Evolutionary conservation across 2,797 vertebrate genomes (phyloP).

Genomic region (Pangasius krempfi): DNA sequence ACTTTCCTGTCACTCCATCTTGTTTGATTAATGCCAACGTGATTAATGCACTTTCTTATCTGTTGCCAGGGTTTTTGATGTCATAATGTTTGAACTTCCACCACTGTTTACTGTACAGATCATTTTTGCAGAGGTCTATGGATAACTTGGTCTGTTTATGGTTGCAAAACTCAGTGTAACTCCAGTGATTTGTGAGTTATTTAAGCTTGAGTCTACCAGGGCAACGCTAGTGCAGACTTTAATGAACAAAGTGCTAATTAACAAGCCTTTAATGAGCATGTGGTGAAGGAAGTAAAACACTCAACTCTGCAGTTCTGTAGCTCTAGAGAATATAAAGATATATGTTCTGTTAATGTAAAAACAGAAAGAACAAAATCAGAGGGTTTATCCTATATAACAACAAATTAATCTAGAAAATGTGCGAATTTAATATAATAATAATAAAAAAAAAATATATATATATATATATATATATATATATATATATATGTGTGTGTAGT

Average conservation of each 20-base stretch:
- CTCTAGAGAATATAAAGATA: not conserved
- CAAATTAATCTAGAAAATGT: not conserved
- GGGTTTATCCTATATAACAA: not conserved
- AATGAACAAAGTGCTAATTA: not conserved
- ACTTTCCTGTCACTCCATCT: constrained; percentile 46
- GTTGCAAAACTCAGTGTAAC: not conserved
- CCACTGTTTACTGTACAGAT: not conserved
- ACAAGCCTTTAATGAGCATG: constrained; percentile 21
- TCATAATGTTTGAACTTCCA: constrained; percentile 24
- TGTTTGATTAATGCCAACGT: constrained; percentile 41
- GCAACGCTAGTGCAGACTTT: not conserved
- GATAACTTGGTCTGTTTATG: not conserved
- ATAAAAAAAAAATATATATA: no score
- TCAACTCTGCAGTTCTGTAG: not conserved
- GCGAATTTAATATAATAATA: not conserved
- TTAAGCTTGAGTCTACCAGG: not conserved
- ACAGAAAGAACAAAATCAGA: not conserved
- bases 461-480: no score
- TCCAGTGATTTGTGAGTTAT: not conserved
- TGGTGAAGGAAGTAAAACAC: not conserved
- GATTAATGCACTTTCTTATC: not conserved
- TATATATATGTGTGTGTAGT: no score
- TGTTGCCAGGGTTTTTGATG: not conserved
- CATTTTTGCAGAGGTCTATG: not conserved
- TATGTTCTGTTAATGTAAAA: not conserved